A percentile compares a stretch with the other conserved stretches of the same genome.
Evolutionary conservation across 2,797 vertebrate species (phyloP).

Genomic region (Anabas testudineus): DNA sequence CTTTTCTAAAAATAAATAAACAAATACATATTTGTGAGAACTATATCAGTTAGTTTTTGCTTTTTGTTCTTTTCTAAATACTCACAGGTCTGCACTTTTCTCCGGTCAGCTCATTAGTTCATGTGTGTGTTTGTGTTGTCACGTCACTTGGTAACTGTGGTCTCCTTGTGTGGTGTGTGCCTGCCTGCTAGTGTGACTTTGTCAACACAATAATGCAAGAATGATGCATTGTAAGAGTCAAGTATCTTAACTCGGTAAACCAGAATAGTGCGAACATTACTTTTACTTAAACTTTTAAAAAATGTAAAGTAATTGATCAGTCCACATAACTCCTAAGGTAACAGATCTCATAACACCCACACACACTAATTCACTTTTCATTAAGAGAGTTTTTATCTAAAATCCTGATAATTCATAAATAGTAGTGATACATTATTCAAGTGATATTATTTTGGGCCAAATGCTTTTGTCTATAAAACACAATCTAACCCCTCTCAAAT

Average conservation of each 20-base stretch:
- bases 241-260: slow-evolving; percentile 34
- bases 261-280: slow-evolving; percentile 5
- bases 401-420: too few relatives aligned
- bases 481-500: too few relatives aligned
- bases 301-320: not conserved
- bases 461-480: too few relatives aligned
- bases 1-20: slow-evolving; percentile 20
- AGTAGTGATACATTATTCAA: too few relatives aligned
- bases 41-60: not conserved
- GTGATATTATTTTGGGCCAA: too few relatives aligned
- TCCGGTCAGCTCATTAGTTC: slow-evolving; percentile 19
- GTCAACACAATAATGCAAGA: slow-evolving; percentile 54
- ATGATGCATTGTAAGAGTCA: slow-evolving; percentile 21
- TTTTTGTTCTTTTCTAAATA: slow-evolving; percentile 31
- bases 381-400: too few relatives aligned
- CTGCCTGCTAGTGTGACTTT: slow-evolving; percentile 47
- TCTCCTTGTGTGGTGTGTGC: slow-evolving; percentile 51
- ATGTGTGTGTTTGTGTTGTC: slow-evolving; percentile 78
- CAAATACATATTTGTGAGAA: not conserved
- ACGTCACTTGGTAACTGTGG: slow-evolving; percentile 79
- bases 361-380: not conserved
- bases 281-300: not conserved
- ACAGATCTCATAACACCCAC: not conserved
- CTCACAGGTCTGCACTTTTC: slow-evolving; percentile 50
- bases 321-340: not conserved